A percentile compares a stretch with the other conserved stretches of the same genome.
Conservation (phyloP, 2,888 invertebrate species). For the Catocala fraxini region DNA sequence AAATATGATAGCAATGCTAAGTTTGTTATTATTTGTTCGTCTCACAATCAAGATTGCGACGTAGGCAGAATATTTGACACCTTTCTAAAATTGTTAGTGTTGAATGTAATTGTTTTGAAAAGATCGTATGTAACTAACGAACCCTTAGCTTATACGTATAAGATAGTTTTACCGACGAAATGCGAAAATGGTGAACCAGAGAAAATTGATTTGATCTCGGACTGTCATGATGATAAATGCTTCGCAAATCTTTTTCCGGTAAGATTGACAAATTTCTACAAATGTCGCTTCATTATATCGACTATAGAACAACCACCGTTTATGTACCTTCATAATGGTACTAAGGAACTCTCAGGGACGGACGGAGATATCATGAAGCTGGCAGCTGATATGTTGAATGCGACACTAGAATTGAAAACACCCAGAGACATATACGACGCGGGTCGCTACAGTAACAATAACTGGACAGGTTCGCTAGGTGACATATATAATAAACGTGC, state of each 20-base stretch:
- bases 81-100: conserved; percentile 49
- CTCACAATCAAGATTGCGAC: conserved; percentile 54
- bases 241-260: conserved; percentile 58
- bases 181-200: conserved; percentile 60
- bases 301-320: conserved; percentile 70
- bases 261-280: conserved; percentile 59
- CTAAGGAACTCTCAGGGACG: conserved; percentile 55
- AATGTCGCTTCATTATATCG: conserved; percentile 63
- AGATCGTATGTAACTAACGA: conserved; percentile 35
- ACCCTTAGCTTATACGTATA: conserved; percentile 54
- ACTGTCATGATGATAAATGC: conserved; percentile 53
- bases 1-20: conserved; percentile 64
- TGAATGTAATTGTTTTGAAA: conserved; percentile 63
- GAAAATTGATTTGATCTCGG: conserved; percentile 44
- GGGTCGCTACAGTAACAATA: conserved; percentile 59
- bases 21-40: conserved; percentile 62
- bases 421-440: conserved; percentile 53
- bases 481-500: conserved; percentile 61
- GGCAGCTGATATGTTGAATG: conserved; percentile 61
- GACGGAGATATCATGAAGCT: conserved; percentile 68
- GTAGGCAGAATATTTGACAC: conserved; percentile 58
- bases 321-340: conserved; percentile 62
- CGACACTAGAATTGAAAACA: conserved; percentile 58
- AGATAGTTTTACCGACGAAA: conserved; percentile 52
- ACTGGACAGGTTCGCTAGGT: conserved; percentile 74